Evolutionary conservation across 2,888 invertebrate species (phyloP).

Genomic region (Fissipunctia ypsillon): DNA sequence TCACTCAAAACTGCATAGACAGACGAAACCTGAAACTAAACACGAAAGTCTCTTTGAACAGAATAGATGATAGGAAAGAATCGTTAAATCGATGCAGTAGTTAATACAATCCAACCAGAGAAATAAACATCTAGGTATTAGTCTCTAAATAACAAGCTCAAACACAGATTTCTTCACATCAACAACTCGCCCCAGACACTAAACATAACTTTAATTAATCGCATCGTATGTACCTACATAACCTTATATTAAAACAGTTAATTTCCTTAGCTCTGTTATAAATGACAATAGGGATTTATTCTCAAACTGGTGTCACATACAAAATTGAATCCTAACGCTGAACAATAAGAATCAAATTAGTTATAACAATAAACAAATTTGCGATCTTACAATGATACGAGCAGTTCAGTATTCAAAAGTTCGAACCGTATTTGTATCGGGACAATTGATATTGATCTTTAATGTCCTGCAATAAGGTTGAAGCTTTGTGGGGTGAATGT

Average conservation of each 20-base stretch:
- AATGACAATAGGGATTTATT: constrained; percentile 81
- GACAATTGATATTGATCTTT: constrained; percentile 39
- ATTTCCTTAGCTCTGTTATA: constrained; percentile 76
- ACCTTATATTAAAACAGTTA: constrained; percentile 79
- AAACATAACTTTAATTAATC: constrained; percentile 78
- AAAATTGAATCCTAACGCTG: constrained; percentile 66
- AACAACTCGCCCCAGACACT: constrained; percentile 58
- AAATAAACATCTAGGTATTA: constrained; percentile 40
- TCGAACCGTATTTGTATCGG: constrained; percentile 36
- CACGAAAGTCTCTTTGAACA: constrained; percentile 8
- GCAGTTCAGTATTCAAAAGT: constrained; percentile 70
- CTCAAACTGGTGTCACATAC: constrained; percentile 41
- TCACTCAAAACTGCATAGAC: background rate
- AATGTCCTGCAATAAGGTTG: constrained; percentile 37
- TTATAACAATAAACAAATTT: constrained; percentile 60
- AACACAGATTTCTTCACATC: constrained; percentile 62
- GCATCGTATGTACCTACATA: constrained; percentile 76
- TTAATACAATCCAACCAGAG: constrained; percentile 17
- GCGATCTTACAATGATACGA: constrained; percentile 76
- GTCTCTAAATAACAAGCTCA: constrained; percentile 50
- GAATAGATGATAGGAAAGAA: constrained; percentile 8
- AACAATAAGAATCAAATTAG: constrained; percentile 70
- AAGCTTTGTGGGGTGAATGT: constrained; percentile 21
- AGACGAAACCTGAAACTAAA: background rate
- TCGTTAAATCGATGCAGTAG: constrained; percentile 6